A percentile compares a stretch with the other conserved stretches of the same genome.
phyloP scores from a whole-genome alignment of 2,888 invertebrate genomes.

The Spilosoma lubricipeda region DNA sequence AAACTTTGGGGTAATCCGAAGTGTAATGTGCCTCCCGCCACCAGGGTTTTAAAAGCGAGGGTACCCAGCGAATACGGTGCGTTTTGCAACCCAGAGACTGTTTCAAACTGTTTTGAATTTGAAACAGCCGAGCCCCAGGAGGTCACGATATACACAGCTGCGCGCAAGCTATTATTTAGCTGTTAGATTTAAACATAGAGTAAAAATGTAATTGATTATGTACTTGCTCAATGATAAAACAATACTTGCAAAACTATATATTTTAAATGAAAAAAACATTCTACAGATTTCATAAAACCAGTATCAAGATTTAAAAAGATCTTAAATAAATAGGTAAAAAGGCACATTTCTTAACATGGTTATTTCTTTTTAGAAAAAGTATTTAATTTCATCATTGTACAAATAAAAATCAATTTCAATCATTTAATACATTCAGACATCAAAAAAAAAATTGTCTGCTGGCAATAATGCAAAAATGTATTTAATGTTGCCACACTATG shows the following conservation, averaged over 20 bases:
- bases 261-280: background rate
- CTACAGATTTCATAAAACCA: no score
- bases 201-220: slow-evolving; percentile 15
- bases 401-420: slow-evolving; percentile 26
- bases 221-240: slow-evolving; percentile 17
- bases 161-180: slow-evolving; percentile 81
- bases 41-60: slow-evolving; percentile 77
- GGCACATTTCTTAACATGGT: background rate
- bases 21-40: slow-evolving; percentile 72
- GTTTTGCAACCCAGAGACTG: slow-evolving; percentile 59
- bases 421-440: slow-evolving; percentile 28
- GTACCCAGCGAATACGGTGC: slow-evolving; percentile 74
- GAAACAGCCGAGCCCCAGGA: slow-evolving; percentile 77
- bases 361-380: background rate
- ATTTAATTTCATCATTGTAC: slow-evolving; percentile 21
- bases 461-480: slow-evolving; percentile 30
- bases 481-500: slow-evolving; percentile 30
- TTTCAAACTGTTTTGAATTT: slow-evolving; percentile 61
- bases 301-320: no score
- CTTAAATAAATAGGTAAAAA: background rate
- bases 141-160: slow-evolving; percentile 83
- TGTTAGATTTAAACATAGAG: slow-evolving; percentile 70
- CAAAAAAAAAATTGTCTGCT: slow-evolving; percentile 30
- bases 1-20: slow-evolving; percentile 37
- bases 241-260: background rate